phyloP scores from a whole-genome alignment of 2,888 invertebrate genomes.

The Cephus sareptanus region DNA sequence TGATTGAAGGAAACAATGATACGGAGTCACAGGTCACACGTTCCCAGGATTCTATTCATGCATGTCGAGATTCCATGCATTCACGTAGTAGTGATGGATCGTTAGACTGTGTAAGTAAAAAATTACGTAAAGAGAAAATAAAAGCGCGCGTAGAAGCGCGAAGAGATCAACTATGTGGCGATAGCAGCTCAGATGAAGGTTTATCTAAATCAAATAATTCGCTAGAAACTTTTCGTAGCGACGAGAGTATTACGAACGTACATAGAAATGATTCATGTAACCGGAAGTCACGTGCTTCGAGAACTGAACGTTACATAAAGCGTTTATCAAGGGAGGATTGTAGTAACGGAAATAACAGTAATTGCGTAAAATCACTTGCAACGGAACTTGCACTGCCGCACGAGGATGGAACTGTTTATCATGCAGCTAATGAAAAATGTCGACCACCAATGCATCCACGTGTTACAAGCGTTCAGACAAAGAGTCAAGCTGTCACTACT shows the following conservation, averaged over 20 bases:
- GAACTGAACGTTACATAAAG: constrained; percentile 84
- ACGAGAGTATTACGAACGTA: constrained; percentile 73
- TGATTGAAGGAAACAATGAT: background rate
- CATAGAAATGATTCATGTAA: constrained; percentile 72
- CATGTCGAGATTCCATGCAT: constrained; percentile 40
- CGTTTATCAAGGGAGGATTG: constrained; percentile 77
- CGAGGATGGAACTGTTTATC: background rate
- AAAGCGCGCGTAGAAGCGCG: constrained; percentile 78
- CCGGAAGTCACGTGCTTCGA: constrained; percentile 77
- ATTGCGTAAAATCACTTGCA: background rate
- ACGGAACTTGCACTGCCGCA: background rate
- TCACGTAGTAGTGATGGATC: constrained; percentile 64
- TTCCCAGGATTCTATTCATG: constrained; percentile 29
- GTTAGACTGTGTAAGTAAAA: constrained; percentile 69
- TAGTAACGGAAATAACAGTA: background rate
- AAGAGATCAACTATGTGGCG: constrained; percentile 71
- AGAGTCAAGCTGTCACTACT: constrained; percentile 34
- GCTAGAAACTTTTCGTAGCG: constrained; percentile 75
- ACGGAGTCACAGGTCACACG: constrained; percentile 33
- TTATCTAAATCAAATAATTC: constrained; percentile 76
- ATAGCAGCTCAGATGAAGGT: constrained; percentile 80
- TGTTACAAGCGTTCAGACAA: background rate
- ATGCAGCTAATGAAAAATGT: background rate
- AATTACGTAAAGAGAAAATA: constrained; percentile 71
- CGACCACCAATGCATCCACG: constrained; percentile 5